Percentiles rank a stretch among this genome's conserved stretches.
Conservation (phyloP, 2,888 invertebrate species). For the Campoletis raptor region DNA sequence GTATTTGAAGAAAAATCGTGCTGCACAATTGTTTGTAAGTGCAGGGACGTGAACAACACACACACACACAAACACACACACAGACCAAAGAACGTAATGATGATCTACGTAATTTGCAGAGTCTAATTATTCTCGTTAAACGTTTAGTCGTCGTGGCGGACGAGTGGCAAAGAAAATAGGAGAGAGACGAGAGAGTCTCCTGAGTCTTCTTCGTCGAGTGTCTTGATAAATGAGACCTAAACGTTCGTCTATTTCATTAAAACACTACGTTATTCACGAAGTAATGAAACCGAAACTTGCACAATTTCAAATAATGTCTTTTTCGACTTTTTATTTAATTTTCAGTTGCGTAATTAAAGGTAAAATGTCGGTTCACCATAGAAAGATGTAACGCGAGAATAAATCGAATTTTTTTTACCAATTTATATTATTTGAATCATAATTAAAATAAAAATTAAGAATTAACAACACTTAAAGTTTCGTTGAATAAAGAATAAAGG, state of each 20-base stretch:
- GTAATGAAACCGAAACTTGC: conserved; percentile 32
- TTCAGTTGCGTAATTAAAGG: neutral
- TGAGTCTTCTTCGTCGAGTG: conserved; percentile 43
- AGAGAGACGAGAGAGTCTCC: neutral
- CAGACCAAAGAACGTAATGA: conserved; percentile 18
- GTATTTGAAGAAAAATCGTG: conserved; percentile 19
- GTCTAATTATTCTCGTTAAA: conserved; percentile 64
- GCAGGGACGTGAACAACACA: conserved; percentile 29
- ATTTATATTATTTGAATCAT: neutral
- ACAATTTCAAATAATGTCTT: conserved; percentile 8
- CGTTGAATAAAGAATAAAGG: neutral
- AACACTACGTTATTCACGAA: neutral
- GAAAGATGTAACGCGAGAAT: neutral
- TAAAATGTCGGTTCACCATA: neutral
- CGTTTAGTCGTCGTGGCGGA: conserved; percentile 29
- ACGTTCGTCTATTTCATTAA: conserved; percentile 34
- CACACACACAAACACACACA: neutral
- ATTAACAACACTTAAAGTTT: neutral
- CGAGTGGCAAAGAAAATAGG: neutral
- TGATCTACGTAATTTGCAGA: conserved; percentile 49
- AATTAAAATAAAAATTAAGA: neutral
- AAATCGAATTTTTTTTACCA: neutral
- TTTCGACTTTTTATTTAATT: conserved; percentile 5
- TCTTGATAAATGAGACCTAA: conserved; percentile 51
- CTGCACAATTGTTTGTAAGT: neutral